phyloP scores from a whole-genome alignment of 2,113 vertebrate species.

The Phylloscopus whistleri region DNA sequence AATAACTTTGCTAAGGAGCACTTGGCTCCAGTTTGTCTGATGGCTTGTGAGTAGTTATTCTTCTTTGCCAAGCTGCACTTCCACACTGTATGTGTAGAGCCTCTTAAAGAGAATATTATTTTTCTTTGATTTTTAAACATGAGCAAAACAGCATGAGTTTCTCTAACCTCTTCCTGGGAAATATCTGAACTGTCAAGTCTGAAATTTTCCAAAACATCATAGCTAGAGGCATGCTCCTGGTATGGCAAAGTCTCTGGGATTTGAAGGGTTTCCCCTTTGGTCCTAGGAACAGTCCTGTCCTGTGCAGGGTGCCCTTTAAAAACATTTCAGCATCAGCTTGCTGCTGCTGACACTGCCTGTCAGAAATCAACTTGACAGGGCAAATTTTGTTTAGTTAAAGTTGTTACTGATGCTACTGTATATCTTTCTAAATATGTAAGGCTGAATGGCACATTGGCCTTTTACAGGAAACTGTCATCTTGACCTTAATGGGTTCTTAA shows the following conservation, averaged over 20 bases:
- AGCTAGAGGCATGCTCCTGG: neutral
- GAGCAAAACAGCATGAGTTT: neutral
- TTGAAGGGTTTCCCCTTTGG: neutral
- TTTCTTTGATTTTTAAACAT: neutral
- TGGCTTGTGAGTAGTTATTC: neutral
- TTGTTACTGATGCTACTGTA: neutral
- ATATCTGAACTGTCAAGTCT: neutral
- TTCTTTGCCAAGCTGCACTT: neutral
- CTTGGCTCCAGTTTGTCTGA: neutral
- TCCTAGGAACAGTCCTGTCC: neutral
- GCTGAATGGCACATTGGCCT: slow-evolving; percentile 5
- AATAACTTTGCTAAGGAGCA: neutral
- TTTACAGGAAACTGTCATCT: slow-evolving; percentile 14
- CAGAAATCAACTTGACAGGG: neutral
- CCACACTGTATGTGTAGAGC: neutral
- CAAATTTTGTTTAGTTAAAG: neutral
- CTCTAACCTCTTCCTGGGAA: neutral
- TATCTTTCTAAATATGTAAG: neutral
- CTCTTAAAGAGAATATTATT: neutral
- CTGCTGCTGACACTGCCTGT: neutral
- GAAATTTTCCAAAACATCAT: neutral
- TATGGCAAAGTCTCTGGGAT: neutral
- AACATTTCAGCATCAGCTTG: neutral
- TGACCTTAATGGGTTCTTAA: neutral
- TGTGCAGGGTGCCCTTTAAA: neutral